A percentile compares a stretch with the other conserved stretches of the same genome.
Evolutionary conservation across 2,797 vertebrate genomes (phyloP).

Genomic region (Aulostomus chinensis): DNA sequence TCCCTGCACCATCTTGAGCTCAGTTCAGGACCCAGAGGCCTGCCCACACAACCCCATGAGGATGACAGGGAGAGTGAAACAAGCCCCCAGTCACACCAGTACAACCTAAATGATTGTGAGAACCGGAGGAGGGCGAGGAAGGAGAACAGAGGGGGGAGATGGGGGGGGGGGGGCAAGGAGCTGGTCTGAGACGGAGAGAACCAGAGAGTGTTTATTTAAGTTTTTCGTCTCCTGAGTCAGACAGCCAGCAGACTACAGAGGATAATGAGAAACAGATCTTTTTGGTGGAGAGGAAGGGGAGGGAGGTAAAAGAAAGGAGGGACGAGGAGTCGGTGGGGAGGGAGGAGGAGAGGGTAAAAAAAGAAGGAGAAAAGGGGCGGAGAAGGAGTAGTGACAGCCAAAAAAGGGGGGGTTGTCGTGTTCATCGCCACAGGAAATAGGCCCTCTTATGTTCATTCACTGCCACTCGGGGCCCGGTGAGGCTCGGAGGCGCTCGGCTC

Average conservation of each 20-base stretch:
- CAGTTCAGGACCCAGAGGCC: constrained; percentile 37
- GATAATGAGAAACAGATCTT: constrained; percentile 87
- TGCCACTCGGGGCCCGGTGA: not conserved
- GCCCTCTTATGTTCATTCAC: constrained; percentile 53
- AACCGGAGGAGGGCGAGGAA: constrained; percentile 52
- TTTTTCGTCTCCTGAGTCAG: constrained; percentile 83
- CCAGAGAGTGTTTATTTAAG: constrained; percentile 81
- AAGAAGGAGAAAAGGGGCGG: constrained; percentile 31
- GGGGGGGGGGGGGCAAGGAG: constrained; percentile 8
- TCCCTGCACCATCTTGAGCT: constrained; percentile 43
- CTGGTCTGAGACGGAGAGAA: constrained; percentile 36
- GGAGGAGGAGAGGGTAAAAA: constrained; percentile 26
- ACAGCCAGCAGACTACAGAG: constrained; percentile 82
- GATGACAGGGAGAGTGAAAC: constrained; percentile 53
- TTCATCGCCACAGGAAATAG: constrained; percentile 64
- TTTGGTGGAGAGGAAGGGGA: constrained; percentile 55
- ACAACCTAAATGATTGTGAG: constrained; percentile 64
- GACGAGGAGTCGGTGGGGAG: constrained; percentile 25
- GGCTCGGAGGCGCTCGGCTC: no score
- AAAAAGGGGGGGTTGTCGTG: constrained; percentile 43
- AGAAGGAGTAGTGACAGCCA: constrained; percentile 53
- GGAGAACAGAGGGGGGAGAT: constrained; percentile 12
- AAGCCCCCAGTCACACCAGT: constrained; percentile 44
- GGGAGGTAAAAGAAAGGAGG: constrained; percentile 41
- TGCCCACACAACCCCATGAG: constrained; percentile 59